Conservation (phyloP, 1,140 invertebrate genomes). For the Harpegnathos saltator region DNA sequence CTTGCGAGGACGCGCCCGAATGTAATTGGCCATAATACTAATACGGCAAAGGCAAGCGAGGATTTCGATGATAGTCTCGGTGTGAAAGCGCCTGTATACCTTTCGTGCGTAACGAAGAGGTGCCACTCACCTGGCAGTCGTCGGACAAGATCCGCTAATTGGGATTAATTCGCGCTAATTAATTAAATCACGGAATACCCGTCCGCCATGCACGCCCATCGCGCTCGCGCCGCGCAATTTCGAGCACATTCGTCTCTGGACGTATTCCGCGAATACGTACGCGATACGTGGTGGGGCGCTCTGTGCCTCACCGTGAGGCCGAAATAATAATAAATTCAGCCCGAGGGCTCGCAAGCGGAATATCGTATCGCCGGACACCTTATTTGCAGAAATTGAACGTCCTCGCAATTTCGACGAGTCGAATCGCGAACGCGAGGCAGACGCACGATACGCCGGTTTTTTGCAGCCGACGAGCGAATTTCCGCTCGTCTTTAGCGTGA, state of each 20-base stretch:
- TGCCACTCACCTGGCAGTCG: conserved; percentile 65
- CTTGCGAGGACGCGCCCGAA: neutral
- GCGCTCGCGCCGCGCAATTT: conserved; percentile 46
- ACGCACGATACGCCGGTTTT: neutral
- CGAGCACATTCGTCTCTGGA: conserved; percentile 16
- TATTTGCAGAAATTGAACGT: neutral
- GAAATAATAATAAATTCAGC: conserved; percentile 52
- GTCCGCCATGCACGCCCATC: conserved; percentile 33
- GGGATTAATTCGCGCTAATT: conserved; percentile 81
- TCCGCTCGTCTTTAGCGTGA: neutral
- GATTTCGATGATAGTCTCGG: conserved; percentile 14
- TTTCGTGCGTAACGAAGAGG: conserved; percentile 68
- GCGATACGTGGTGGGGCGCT: conserved; percentile 8
- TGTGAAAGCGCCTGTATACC: conserved; percentile 57
- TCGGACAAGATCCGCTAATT: conserved; percentile 78
- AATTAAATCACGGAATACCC: conserved; percentile 78
- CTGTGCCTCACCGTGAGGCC: conserved; percentile 11
- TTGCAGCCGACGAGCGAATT: neutral
- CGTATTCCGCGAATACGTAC: conserved; percentile 8
- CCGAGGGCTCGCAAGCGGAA: neutral
- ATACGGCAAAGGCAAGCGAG: neutral
- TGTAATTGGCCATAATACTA: conserved; percentile 15
- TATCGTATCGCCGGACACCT: neutral
- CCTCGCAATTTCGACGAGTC: neutral
- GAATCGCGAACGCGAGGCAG: neutral